Conservation (phyloP, 92 coral and sea anemone genomes). For the Diadumene lineata region DNA sequence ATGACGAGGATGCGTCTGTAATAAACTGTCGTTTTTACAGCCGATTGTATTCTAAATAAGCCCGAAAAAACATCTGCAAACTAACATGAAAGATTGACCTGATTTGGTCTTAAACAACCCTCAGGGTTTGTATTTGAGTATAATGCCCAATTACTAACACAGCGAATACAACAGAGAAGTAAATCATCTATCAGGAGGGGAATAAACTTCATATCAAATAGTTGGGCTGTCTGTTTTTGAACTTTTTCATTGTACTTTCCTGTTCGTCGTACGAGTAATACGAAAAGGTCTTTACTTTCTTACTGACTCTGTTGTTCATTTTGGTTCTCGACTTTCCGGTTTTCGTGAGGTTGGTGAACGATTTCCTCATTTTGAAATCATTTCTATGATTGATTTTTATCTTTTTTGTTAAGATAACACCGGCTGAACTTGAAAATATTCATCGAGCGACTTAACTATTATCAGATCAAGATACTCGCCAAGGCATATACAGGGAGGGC, state of each 20-base stretch:
- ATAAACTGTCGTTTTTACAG: not conserved
- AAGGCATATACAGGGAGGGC: no score
- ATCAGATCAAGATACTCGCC: no score
- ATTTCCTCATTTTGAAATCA: not conserved
- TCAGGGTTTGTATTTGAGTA: not conserved
- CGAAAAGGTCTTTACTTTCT: not conserved
- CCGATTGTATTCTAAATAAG: not conserved
- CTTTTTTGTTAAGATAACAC: not conserved
- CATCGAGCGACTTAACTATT: not conserved
- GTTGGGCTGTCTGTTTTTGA: not conserved
- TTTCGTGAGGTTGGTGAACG: conserved; percentile 1
- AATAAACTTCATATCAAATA: not conserved
- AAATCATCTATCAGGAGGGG: not conserved
- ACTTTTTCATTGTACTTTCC: not conserved
- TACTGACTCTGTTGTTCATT: no score
- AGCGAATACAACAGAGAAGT: not conserved
- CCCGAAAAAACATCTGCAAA: not conserved
- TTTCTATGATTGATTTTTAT: not conserved
- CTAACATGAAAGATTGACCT: not conserved
- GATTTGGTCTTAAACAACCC: not conserved
- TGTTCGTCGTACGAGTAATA: not conserved
- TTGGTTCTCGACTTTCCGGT: conserved; percentile 8
- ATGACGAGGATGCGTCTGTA: not conserved
- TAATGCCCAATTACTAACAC: not conserved
- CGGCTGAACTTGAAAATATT: not conserved